Conservation (phyloP, 2,888 invertebrate species). For the Eudasyphora cyanicolor region DNA sequence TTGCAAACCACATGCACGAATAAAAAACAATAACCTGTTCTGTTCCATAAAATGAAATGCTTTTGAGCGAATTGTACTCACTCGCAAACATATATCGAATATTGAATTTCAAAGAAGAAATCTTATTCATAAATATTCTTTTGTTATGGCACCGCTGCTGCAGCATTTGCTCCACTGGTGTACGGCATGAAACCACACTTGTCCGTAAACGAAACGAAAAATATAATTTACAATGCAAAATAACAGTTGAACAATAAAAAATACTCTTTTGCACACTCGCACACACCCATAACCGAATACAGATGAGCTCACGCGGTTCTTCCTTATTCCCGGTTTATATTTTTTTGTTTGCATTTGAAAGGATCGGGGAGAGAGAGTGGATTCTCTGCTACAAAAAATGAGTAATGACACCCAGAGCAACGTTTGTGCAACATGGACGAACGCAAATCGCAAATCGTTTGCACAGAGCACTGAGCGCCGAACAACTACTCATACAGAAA, state of each 20-base stretch:
- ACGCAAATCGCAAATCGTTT: conserved; percentile 31
- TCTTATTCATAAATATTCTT: conserved; percentile 54
- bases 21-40: too few relatives aligned
- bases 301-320: too few relatives aligned
- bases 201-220: conserved; percentile 55
- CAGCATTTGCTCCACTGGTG: too few relatives aligned
- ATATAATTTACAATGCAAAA: conserved; percentile 60
- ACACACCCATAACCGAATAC: neutral
- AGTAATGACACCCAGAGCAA: conserved; percentile 63
- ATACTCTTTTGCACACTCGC: neutral
- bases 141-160: conserved; percentile 45
- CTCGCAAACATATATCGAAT: neutral
- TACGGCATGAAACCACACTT: conserved; percentile 53
- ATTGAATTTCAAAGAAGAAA: conserved; percentile 3
- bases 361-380: conserved; percentile 30
- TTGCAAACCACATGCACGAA: too few relatives aligned
- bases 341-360: conserved; percentile 30
- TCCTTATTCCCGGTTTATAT: conserved; percentile 8
- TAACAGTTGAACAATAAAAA: conserved; percentile 50
- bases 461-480: conserved; percentile 40
- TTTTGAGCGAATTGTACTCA: neutral
- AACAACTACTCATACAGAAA: too few relatives aligned
- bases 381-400: conserved; percentile 40
- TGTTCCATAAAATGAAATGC: neutral
- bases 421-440: conserved; percentile 51